Conservation (phyloP, 2,797 vertebrate genomes). For the Lepus oiostolus region DNA sequence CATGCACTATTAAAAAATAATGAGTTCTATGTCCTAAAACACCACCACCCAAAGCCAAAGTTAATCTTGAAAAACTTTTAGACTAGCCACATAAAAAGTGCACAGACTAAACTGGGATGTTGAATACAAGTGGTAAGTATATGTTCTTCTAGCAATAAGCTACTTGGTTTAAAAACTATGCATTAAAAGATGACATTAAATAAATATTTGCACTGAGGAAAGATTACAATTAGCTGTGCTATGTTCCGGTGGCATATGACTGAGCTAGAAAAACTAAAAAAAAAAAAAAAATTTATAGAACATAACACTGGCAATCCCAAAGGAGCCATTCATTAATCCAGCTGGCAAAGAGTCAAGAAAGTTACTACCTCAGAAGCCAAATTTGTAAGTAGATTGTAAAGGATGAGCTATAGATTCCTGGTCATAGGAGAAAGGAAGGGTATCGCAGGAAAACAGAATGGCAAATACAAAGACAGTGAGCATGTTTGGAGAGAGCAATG, state of each 20-base stretch:
- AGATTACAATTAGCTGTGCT: neutral
- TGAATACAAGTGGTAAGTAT: constrained; percentile 5
- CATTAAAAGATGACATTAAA: constrained; percentile 4
- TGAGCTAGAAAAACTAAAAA: neutral
- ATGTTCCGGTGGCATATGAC: neutral
- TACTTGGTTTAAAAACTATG: no score
- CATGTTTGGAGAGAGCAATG: neutral
- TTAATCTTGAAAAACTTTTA: constrained; percentile 44
- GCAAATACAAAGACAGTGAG: neutral
- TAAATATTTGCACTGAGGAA: neutral
- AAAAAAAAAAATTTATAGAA: neutral
- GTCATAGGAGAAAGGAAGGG: neutral
- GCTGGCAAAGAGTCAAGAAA: neutral
- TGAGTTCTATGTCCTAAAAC: neutral
- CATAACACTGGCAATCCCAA: neutral
- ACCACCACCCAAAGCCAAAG: constrained; percentile 14
- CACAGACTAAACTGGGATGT: neutral
- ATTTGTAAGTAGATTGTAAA: constrained; percentile 54
- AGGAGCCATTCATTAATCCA: constrained; percentile 6
- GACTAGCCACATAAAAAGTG: neutral
- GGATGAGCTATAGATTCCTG: neutral
- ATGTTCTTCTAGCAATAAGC: constrained; percentile 30
- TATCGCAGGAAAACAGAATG: neutral
- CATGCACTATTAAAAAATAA: constrained; percentile 24
- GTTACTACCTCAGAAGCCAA: neutral